Base-by-base conservation (phyloP, 1,140 invertebrate genomes). In the Drosophila tropicalis region DNA sequence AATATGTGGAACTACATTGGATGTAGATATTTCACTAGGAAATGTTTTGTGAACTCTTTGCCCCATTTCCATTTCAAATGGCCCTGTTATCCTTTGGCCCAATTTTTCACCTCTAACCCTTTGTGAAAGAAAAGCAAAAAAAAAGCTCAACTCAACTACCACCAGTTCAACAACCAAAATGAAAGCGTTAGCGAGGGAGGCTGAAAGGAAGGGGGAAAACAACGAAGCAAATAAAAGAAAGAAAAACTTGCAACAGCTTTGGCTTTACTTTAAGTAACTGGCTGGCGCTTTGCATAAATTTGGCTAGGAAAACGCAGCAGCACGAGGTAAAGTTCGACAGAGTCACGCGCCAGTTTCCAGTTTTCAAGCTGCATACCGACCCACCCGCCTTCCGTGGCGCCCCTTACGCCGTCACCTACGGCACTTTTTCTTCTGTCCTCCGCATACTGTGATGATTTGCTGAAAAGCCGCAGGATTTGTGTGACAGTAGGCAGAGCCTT, bases 261-360 rank as follows among this genome's bases (percentile, higher is more conserved):
- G 80, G 76, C 69, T 63, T 86, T 80, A 73, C 79, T 87, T 87
- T 79, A 87, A 87, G 83, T 87, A 87, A 89, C 83, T 89, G 76
- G 60, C 72, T 51, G 69, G 84, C 76, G 83, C 84, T 87, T 87
- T 87, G 84, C 83, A 87, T 89, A 87, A 87, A 83, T 87, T 87
- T 83, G 29, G 56, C 32, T 32, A 57, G 40, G 25, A 67, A 36
- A 58, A 55, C 56, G 57, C 58, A 51, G 56, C 44, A 22, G 44
- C 44, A 51, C 6, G 15, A 83, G 68, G 64, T 17, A 65, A 83
- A 79, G 76, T 83, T 87, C 72, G 79, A 80, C 83, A 70, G 61
- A 85, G 83, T 87, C 84, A 87, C 84, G 83, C 83, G 76, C 80
- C 77, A 74, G 51, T 85, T 86, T 86, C 80, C 77, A 74, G 51